Conservation (phyloP, 2,797 vertebrate genomes). For the Muraenolepis orangiensis region DNA sequence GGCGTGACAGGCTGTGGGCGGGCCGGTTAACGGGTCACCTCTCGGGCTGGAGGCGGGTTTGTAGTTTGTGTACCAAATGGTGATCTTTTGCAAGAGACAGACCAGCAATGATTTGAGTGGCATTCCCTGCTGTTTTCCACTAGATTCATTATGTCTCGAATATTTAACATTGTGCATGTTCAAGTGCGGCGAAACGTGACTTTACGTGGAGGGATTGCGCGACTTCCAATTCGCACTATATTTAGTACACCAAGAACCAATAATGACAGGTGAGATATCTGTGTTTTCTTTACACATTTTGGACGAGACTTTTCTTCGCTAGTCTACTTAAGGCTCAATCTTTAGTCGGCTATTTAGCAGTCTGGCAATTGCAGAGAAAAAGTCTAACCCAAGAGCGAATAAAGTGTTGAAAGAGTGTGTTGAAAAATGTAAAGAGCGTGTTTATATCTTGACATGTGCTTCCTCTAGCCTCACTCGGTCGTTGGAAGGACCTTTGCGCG, state of each 20-base stretch:
- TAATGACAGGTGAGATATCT: conserved; percentile 46
- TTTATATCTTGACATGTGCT: no score
- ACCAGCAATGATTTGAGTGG: conserved; percentile 13
- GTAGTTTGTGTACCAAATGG: not conserved
- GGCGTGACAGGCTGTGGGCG: not conserved
- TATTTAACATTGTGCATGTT: conserved; percentile 45
- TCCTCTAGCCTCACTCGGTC: no score
- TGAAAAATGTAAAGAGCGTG: no score
- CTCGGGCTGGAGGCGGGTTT: not conserved
- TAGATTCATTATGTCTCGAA: conserved; percentile 56
- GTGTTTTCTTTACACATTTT: not conserved
- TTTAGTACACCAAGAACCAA: conserved; percentile 51
- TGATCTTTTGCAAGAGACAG: conserved; percentile 12
- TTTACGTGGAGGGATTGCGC: conserved; percentile 13
- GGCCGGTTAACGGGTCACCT: not conserved
- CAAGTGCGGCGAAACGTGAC: conserved; percentile 45
- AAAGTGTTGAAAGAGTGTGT: no score
- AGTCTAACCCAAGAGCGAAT: not conserved
- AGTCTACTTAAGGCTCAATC: not conserved
- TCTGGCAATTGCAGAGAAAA: not conserved
- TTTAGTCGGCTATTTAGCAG: not conserved
- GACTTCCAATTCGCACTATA: conserved; percentile 47
- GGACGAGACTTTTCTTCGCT: not conserved
- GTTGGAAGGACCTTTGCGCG: no score
- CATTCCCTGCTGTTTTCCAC: not conserved